Base-by-base conservation (phyloP, 2,113 vertebrate species). In the Syrmaticus mikado region DNA sequence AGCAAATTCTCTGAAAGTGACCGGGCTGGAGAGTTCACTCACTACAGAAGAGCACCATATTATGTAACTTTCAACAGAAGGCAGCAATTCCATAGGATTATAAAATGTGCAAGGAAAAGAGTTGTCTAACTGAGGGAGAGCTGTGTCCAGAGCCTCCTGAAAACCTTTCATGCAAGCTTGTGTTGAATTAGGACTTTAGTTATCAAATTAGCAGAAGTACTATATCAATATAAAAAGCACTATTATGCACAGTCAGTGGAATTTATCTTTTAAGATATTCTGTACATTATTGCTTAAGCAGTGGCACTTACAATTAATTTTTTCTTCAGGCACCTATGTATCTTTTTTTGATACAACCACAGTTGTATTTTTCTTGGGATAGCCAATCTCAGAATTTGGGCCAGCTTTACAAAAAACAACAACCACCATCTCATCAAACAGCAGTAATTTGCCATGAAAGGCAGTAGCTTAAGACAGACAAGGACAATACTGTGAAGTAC, bases 251-350 rank as follows among this genome's bases (percentile, higher is more conserved):
- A 25, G n/a, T 18, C 62, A 62, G 20, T 20, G 50, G 20, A 68
- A 87, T 28, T 19, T 7, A 4, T 43, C 30, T 43, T 80, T 80
- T 77, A 55, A 84, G 48, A 89, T 48, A 45, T 9, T 64, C 43
- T 72, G 68, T 48, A 89, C 92, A 92, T 87, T 70, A 94, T 82
- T 92, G 87, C 82, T 95, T 77, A 89, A 76, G 10, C 11, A 61
- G 46, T 10, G 34, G 36, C 22, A 84, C 43, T 78, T 89, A 65
- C 0, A 45, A 83, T 25, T 21, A n/a, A 18, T 18, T 72, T n/a
- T 38, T 80, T 85, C 87, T 89, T 67, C 53, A 89, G 66, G 84
- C 34, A 89, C 53, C 11, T 8, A n/a, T 46, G 22, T 68, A 62
- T 87, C 58, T 34, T 60, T 46, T 81, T 73, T n/a, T n/a, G n/a